These are phyloP conservation scores for Stigmatopora nigra DNA, from an alignment of 2,113 vertebrate species.

Conservation along the genomic window DNA sequence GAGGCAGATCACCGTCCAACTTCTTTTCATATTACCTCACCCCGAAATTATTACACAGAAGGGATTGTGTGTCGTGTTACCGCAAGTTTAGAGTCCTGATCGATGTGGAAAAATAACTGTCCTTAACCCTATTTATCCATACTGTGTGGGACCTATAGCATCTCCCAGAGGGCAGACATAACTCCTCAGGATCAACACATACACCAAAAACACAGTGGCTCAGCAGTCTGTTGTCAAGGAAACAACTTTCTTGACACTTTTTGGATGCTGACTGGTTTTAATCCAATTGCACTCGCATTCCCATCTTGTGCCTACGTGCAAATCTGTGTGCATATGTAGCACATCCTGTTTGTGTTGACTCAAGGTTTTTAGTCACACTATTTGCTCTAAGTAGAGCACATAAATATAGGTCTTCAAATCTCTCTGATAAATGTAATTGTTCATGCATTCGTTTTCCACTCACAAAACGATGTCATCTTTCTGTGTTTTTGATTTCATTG, in stretches of 20 bases:
- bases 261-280: conserved; percentile 47
- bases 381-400: conserved; percentile 41
- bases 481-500: conserved; percentile 16
- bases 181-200: conserved; percentile 30
- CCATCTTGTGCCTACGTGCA: conserved; percentile 30
- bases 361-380: conserved; percentile 36
- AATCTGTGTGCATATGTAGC: conserved; percentile 15
- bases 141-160: too few relatives aligned
- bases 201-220: conserved; percentile 27
- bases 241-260: conserved; percentile 57
- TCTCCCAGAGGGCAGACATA: neutral
- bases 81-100: too few relatives aligned
- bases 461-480: neutral
- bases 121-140: too few relatives aligned
- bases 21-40: too few relatives aligned
- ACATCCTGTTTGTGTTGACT: conserved; percentile 30
- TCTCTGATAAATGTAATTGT: neutral
- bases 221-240: conserved; percentile 61
- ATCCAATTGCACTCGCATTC: conserved; percentile 35
- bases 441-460: neutral
- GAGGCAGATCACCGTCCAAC: too few relatives aligned
- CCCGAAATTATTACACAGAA: too few relatives aligned
- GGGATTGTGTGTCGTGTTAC: too few relatives aligned
- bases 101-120: too few relatives aligned
- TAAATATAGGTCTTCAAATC: conserved; percentile 33